A percentile compares a stretch with the other conserved stretches of the same genome.
Conservation (phyloP, 2,888 invertebrate species). For the Slavum lentiscoides region DNA sequence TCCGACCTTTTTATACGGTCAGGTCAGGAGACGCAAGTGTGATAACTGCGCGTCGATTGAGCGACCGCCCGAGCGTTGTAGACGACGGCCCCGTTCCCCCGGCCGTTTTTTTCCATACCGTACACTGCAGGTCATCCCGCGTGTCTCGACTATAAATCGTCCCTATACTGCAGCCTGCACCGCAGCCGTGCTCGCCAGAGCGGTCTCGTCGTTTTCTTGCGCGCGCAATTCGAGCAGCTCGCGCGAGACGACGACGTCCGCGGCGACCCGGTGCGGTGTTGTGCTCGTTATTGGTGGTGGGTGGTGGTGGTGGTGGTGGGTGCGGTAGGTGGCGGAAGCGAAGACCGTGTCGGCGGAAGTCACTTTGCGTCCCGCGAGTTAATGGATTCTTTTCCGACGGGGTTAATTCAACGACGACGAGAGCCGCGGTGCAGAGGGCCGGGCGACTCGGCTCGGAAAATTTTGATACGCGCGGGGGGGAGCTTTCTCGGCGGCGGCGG, state of each 20-base stretch:
- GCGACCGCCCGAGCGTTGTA: background rate
- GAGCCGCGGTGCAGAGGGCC: background rate
- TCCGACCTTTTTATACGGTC: slow-evolving; percentile 35
- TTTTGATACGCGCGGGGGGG: slow-evolving; percentile 12
- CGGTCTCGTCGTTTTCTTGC: background rate
- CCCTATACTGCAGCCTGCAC: no score
- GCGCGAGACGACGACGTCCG: no score
- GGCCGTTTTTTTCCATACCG: no score
- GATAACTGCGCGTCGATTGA: slow-evolving; percentile 43
- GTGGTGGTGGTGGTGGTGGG: no score
- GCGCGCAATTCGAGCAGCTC: no score
- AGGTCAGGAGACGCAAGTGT: slow-evolving; percentile 15
- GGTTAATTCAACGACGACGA: slow-evolving; percentile 44
- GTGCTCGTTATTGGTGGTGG: background rate
- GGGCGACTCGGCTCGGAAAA: slow-evolving; percentile 6
- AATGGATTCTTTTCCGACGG: slow-evolving; percentile 49
- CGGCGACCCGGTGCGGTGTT: background rate
- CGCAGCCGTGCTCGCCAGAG: background rate
- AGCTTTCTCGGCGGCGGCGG: background rate
- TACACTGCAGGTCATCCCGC: no score
- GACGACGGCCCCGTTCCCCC: background rate
- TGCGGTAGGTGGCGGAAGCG: background rate
- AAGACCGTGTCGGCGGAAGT: slow-evolving; percentile 47
- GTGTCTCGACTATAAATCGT: background rate
- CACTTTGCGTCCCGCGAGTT: slow-evolving; percentile 36